phyloP scores from a whole-genome alignment of 2,888 invertebrate genomes.

The Amphipoea lucens region DNA sequence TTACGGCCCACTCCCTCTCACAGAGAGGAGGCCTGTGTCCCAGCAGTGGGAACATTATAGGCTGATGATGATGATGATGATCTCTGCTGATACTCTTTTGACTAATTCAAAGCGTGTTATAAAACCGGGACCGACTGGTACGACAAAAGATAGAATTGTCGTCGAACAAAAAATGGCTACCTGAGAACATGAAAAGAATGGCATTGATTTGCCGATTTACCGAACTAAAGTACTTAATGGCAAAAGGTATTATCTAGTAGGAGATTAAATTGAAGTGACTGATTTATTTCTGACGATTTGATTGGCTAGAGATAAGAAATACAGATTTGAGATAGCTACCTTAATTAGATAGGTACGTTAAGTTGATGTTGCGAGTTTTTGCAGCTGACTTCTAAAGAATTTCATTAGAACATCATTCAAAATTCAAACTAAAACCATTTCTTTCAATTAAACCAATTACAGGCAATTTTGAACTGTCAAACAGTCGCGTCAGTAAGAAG shows the following conservation, averaged over 20 bases:
- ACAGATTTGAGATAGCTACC: neutral
- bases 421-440: no score
- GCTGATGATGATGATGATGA: no score
- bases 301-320: constrained; percentile 1
- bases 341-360: neutral
- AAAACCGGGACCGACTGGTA: constrained; percentile 10
- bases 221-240: constrained; percentile 7
- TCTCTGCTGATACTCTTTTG: constrained; percentile 35
- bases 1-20: no score
- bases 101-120: constrained; percentile 50
- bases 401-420: no score
- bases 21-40: no score
- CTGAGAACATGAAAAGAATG: constrained; percentile 46
- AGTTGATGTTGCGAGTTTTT: neutral
- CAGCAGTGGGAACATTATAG: no score
- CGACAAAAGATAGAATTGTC: constrained; percentile 37
- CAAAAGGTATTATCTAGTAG: constrained; percentile 3
- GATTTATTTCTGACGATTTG: constrained; percentile 23
- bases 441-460: no score
- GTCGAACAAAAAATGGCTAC: constrained; percentile 58
- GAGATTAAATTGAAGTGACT: constrained; percentile 18
- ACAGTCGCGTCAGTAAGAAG: no score
- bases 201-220: constrained; percentile 33
- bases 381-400: neutral
- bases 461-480: no score